Evolutionary conservation across 2,797 vertebrate genomes (phyloP).

Genomic region (Sus cebifrons): DNA sequence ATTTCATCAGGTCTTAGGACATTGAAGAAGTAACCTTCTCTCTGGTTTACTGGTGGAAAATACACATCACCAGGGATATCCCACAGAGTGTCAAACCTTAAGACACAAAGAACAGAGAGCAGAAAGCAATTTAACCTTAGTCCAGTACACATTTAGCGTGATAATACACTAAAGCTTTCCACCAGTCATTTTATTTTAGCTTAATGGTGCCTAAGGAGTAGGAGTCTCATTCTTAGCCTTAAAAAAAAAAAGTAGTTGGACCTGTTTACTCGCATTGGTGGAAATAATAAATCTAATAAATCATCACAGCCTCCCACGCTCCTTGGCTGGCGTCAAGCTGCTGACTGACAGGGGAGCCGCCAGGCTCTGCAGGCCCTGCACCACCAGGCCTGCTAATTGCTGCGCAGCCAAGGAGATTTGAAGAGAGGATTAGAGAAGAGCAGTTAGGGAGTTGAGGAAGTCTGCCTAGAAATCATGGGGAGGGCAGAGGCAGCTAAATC

Average conservation of each 20-base stretch:
- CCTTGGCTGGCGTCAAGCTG: not conserved
- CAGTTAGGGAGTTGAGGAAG: not conserved
- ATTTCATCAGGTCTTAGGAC: conserved; percentile 56
- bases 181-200: conserved; percentile 34
- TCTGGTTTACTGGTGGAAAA: conserved; percentile 24
- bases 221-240: conserved; percentile 50
- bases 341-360: not conserved
- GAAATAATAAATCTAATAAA: conserved; percentile 67
- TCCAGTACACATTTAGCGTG: not conserved
- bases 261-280: conserved; percentile 61
- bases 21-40: conserved; percentile 24
- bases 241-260: not conserved
- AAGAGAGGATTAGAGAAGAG: not conserved
- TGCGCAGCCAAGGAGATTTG: not conserved
- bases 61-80: not conserved
- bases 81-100: not conserved
- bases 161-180: not conserved
- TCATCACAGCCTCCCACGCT: not conserved
- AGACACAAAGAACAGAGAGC: conserved; percentile 6
- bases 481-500: not conserved
- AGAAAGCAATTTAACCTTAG: conserved; percentile 9
- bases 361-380: not conserved
- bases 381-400: conserved; percentile 28
- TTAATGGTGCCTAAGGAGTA: conserved; percentile 45
- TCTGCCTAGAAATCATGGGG: not conserved